These are phyloP conservation scores for Agonopterix heracliana DNA, from an alignment of 2,888 invertebrate genomes.

Conservation along the genomic window DNA sequence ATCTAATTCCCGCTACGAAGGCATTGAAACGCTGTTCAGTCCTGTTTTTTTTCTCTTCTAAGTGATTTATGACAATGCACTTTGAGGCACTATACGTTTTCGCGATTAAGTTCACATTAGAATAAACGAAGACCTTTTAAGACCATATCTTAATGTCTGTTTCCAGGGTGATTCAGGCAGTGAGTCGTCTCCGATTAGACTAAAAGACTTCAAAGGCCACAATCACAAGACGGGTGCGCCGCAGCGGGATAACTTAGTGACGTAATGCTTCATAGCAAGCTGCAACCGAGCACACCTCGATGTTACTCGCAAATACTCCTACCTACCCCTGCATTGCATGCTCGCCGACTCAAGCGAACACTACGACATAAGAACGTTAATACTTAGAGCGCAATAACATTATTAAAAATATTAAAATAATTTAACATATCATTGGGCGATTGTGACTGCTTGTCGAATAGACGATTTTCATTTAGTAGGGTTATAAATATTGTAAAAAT, in stretches of 20 bases:
- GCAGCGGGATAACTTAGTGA: slow-evolving; percentile 58
- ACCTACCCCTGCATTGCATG: background rate
- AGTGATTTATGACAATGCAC: too few species aligned
- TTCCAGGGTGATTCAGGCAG: slow-evolving; percentile 80
- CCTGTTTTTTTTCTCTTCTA: too few species aligned
- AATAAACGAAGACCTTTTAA: too few species aligned
- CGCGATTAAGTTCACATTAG: too few species aligned
- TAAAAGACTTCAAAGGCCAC: slow-evolving; percentile 68
- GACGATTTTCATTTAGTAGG: slow-evolving; percentile 68
- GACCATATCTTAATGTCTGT: background rate
- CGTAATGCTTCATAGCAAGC: slow-evolving; percentile 33
- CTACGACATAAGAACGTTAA: slow-evolving; percentile 19
- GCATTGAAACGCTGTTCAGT: too few species aligned
- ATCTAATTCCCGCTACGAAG: too few species aligned
- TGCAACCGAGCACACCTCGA: slow-evolving; percentile 1
- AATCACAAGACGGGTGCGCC: slow-evolving; percentile 56
- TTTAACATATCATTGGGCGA: slow-evolving; percentile 77
- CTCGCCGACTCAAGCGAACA: slow-evolving; percentile 2
- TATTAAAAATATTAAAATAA: slow-evolving; percentile 48
- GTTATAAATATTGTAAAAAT: slow-evolving; percentile 69
- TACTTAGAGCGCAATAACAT: slow-evolving; percentile 67
- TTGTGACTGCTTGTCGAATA: slow-evolving; percentile 75
- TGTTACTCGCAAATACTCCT: slow-evolving; percentile 16
- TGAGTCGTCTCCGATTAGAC: slow-evolving; percentile 78
- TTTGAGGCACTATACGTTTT: too few species aligned